These are phyloP conservation scores for Chelon labrosus DNA, from an alignment of 2,797 vertebrate genomes.

Conservation along the genomic window DNA sequence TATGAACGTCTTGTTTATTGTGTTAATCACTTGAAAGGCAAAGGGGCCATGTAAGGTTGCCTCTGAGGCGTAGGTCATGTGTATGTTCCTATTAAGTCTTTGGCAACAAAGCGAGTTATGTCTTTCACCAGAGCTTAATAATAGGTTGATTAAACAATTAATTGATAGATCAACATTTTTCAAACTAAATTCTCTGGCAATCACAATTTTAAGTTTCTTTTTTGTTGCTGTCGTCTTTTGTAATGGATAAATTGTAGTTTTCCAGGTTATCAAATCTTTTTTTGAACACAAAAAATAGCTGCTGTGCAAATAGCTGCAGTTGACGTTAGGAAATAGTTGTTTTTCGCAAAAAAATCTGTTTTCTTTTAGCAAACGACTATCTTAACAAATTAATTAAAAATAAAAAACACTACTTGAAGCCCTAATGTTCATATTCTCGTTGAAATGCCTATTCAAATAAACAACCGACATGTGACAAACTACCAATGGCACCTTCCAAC, in stretches of 20 bases:
- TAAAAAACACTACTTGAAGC: too few relatives aligned
- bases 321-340: background rate
- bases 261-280: background rate
- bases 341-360: background rate
- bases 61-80: background rate
- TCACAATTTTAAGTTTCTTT: background rate
- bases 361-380: too few relatives aligned
- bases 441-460: background rate
- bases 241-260: background rate
- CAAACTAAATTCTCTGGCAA: background rate
- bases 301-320: background rate
- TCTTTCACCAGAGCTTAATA: background rate
- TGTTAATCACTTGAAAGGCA: conserved; percentile 26
- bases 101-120: background rate
- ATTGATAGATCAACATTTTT: background rate
- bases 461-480: background rate
- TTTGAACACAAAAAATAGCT: too few relatives aligned
- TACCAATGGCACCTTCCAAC: background rate
- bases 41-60: background rate
- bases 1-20: conserved; percentile 4
- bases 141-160: background rate
- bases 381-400: background rate
- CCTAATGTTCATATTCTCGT: too few relatives aligned
- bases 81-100: background rate
- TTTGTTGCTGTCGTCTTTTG: background rate